Conservation (phyloP, 2,888 invertebrate genomes). For the Helobdella robusta region DNA sequence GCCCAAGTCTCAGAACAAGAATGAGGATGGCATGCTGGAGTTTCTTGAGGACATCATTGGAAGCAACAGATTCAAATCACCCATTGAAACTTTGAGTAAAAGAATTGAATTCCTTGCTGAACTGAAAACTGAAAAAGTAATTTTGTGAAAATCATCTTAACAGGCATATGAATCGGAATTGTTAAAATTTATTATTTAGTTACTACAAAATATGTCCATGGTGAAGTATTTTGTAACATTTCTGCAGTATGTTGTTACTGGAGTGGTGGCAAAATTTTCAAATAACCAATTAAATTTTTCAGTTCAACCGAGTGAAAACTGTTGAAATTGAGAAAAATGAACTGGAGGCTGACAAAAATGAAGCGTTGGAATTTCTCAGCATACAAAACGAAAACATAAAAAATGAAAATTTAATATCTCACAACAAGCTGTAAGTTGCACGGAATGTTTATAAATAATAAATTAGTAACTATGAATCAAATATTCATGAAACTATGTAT, state of each 20-base stretch:
- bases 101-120: constrained; percentile 50
- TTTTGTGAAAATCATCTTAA: too few relatives aligned
- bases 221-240: too few relatives aligned
- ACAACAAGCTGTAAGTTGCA: constrained; percentile 53
- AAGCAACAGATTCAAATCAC: constrained; percentile 60
- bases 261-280: background rate
- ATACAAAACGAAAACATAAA: constrained; percentile 66
- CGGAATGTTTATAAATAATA: too few relatives aligned
- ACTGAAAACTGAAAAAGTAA: constrained; percentile 45
- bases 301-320: constrained; percentile 69
- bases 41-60: constrained; percentile 97
- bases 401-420: constrained; percentile 63
- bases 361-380: constrained; percentile 60
- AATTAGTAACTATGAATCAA: too few relatives aligned
- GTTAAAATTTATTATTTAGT: too few relatives aligned
- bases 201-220: too few relatives aligned
- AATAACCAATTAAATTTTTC: constrained; percentile 25
- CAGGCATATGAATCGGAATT: too few relatives aligned
- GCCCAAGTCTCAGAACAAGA: constrained; percentile 72
- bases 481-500: too few relatives aligned
- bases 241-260: background rate
- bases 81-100: constrained; percentile 64
- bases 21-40: constrained; percentile 91
- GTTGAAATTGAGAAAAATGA: constrained; percentile 51
- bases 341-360: constrained; percentile 50